These are phyloP conservation scores for Epinephelus moara DNA, from an alignment of 2,113 vertebrate genomes.

Conservation along the genomic window DNA sequence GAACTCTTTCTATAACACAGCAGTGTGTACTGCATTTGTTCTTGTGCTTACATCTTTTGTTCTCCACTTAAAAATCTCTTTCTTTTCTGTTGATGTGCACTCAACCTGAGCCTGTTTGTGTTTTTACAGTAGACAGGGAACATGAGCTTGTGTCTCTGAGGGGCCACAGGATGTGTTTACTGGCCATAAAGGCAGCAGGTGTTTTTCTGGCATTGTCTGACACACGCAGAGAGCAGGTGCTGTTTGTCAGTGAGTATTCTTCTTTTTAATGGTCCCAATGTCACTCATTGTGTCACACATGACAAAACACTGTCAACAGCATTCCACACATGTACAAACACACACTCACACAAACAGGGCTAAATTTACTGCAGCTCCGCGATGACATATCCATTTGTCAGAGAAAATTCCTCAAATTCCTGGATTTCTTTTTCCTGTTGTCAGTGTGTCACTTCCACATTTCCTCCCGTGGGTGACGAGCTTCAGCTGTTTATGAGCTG, in stretches of 20 bases:
- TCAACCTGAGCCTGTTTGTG: not conserved
- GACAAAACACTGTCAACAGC: constrained; percentile 37
- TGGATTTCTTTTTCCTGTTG: constrained; percentile 30
- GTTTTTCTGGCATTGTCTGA: constrained; percentile 48
- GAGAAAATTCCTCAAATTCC: constrained; percentile 52
- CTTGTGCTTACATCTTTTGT: too few species aligned
- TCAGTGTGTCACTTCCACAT: constrained; percentile 28
- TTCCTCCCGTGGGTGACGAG: not conserved
- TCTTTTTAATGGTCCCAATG: constrained; percentile 42
- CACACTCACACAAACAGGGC: not conserved
- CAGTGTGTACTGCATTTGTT: too few species aligned
- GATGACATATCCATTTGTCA: constrained; percentile 33
- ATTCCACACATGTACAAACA: constrained; percentile 33
- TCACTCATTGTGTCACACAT: constrained; percentile 57
- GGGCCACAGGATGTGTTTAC: constrained; percentile 34
- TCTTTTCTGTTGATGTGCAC: not conserved
- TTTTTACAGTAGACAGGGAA: constrained; percentile 6
- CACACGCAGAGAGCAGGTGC: constrained; percentile 36
- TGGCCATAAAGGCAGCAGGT: constrained; percentile 54
- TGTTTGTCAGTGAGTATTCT: constrained; percentile 51
- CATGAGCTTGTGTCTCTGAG: constrained; percentile 19
- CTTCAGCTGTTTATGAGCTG: constrained; percentile 16
- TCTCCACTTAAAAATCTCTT: too few species aligned
- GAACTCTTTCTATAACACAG: too few species aligned
- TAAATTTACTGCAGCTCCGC: not conserved